Evolutionary conservation across 2,888 invertebrate species (phyloP), one percentile per base, ranked within the genome.

Genomic region (Dyspetes luteomarginatus): DNA sequence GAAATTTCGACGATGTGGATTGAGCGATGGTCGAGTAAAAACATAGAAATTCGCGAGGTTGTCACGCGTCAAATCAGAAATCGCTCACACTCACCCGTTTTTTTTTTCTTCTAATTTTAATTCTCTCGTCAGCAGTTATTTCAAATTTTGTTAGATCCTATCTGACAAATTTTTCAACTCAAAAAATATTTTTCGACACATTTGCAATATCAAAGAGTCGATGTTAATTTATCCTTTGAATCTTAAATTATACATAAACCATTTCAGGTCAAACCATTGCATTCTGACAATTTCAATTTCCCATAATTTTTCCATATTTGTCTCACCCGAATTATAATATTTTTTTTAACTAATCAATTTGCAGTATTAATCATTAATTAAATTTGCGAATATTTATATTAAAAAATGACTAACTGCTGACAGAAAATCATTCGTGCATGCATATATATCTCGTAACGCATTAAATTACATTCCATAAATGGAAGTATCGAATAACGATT

Each of bases 391-490:
- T 55, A 3, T 15, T 7, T 19, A 41, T 15, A 3, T 4, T 50
- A 48, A 36, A 41, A 30, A 65, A 62, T 30, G 50, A 28, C 12
- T 43, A 48, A 52, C 28, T 69, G 68, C 56, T 65, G 74, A 69
- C 69, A 69, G 56, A 19, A 67, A 73, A 74, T 56, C 50, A 9
- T 24, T 48, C 65, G 78, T 72, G 72, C 30, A 76, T 79, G 58
- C 28, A 65, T 82, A 1, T 9, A 71, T 67, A 67, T 67, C 65
- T 67, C 28, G 9, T 41, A 77, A 76, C 69, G 62, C 76, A 73
- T 79, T 69, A 80, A 65, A 76, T 52, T 68, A 69, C 72, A 50
- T 80, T 77, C 50, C 60, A 60, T 71, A 80, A 65, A 65, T 60
- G 62, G 67, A 80, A 77, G 26, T 71, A 62, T 78, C 30, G 67